Evolutionary conservation across 2,113 vertebrate species (phyloP), one percentile per base, ranked within the genome.

Genomic region (Phycodurus eques): DNA sequence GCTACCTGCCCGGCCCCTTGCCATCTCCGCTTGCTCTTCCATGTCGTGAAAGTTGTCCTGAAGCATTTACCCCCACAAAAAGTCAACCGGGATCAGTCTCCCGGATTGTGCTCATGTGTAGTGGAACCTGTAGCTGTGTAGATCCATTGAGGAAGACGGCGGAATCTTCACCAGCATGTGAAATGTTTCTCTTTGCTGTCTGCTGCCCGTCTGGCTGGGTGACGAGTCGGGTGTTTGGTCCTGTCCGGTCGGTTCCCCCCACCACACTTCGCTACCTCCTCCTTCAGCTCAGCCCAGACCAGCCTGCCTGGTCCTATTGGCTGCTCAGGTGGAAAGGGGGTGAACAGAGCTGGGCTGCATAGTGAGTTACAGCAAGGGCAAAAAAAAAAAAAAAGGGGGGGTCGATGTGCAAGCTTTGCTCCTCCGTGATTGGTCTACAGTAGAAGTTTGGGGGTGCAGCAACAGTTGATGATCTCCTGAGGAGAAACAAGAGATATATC

Each of bases 1-100:
- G 85, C 90, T 91, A 42, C 88, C 85, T 0, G 88, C 88, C 15
- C 90, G 63, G 78, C 74, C 70, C 76, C 88, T 80, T 54, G 78
- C 71, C 0, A 39, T 17, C 20, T 80, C 75, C 44, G 8, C 63
- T 4, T 27, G 71, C 75, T 67, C 68, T 3, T 79, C 89, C 80
- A 67, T 44, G 71, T 87, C 84, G 0, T 77, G 73, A 17, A 78
- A 80, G 69, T 79, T 88, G 61, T 66, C 78, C 22, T 46, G 17
- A 46, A 67, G 27, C 46, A 49, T 67, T 15, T 47, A 2, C 20
- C 35, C 64, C 22, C 19, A 42, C 7, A 4, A 11, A 43, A 42
- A 44, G 19, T 65, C 63, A 19, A n/a, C 63, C 39, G 63, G 19
- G 63, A n/a, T 67, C 65, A 20, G 13, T 67, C 43, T 47, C 65